Evolutionary conservation across 2,797 vertebrate species (phyloP).

Genomic region (Prunella strophiata): DNA sequence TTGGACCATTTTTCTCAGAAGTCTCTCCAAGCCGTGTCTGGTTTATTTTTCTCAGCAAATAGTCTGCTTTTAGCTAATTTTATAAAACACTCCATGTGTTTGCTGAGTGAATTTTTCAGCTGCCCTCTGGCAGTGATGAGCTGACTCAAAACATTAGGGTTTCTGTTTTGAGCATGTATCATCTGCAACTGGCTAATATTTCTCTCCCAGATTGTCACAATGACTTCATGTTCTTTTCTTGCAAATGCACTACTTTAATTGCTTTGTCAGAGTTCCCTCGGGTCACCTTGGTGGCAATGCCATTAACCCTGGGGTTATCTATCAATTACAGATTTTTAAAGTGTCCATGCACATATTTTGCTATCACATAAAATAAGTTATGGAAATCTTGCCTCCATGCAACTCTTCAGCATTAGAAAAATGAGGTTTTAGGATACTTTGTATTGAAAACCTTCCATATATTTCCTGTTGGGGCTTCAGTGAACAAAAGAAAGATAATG

Average conservation of each 20-base stretch:
- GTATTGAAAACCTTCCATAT: background rate
- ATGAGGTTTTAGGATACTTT: background rate
- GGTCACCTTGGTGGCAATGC: conserved; percentile 28
- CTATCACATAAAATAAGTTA: background rate
- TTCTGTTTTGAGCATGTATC: conserved; percentile 50
- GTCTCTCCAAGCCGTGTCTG: conserved; percentile 28
- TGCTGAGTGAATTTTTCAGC: conserved; percentile 20
- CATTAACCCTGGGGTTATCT: conserved; percentile 53
- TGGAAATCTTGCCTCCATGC: background rate
- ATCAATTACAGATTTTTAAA: conserved; percentile 39
- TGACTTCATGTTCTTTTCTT: conserved; percentile 28
- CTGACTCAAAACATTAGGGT: conserved; percentile 64
- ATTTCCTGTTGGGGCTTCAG: background rate
- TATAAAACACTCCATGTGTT: background rate
- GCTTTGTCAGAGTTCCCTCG: conserved; percentile 28
- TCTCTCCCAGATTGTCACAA: conserved; percentile 32
- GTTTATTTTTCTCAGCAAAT: conserved; percentile 31
- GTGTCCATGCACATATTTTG: background rate
- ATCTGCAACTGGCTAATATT: conserved; percentile 34
- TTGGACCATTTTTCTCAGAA: conserved; percentile 33
- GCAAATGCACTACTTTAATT: conserved; percentile 43
- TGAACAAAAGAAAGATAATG: background rate
- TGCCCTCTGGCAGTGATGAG: conserved; percentile 43
- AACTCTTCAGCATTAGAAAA: background rate
- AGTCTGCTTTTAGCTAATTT: conserved; percentile 54